Evolutionary conservation across 2,797 vertebrate genomes (phyloP).

Genomic region (Orientallactaga sibirica): DNA sequence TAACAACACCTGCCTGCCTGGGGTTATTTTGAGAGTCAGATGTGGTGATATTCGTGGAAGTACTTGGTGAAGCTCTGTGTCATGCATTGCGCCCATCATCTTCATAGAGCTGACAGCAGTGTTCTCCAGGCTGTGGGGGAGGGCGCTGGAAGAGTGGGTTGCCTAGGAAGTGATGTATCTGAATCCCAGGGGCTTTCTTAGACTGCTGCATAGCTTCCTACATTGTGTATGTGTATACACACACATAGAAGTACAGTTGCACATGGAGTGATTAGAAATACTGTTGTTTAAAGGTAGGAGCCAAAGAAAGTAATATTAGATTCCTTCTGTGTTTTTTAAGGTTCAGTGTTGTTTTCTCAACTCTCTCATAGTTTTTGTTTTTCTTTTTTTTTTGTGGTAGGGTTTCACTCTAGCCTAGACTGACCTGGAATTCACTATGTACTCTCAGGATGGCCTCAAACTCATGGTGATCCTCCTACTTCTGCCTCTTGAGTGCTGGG

Average conservation of each 20-base stretch:
- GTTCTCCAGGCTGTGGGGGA: constrained; percentile 16
- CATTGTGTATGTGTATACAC: background rate
- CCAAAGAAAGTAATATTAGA: background rate
- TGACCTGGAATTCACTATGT: too few species aligned
- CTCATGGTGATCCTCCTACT: too few species aligned
- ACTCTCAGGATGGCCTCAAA: too few species aligned
- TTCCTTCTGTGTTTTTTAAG: constrained; percentile 12
- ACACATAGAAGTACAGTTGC: background rate
- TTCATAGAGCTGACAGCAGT: background rate
- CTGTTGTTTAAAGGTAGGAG: constrained; percentile 7
- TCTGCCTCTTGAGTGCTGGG: too few species aligned
- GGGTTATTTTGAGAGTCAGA: constrained; percentile 62
- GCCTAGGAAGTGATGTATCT: background rate
- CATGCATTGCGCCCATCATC: background rate
- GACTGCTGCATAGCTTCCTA: background rate
- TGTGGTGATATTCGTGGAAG: constrained; percentile 22
- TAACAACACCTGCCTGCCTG: constrained; percentile 26
- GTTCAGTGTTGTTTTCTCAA: constrained; percentile 35
- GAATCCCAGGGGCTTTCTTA: constrained; percentile 15
- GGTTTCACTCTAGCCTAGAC: too few species aligned
- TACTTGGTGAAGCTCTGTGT: constrained; percentile 42
- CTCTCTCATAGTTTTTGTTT: too few species aligned
- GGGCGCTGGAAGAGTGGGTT: background rate
- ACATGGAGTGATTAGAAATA: background rate
- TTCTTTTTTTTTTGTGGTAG: too few species aligned